Evolutionary conservation across 2,888 invertebrate genomes (phyloP).

Genomic region (Erannis defoliaria): DNA sequence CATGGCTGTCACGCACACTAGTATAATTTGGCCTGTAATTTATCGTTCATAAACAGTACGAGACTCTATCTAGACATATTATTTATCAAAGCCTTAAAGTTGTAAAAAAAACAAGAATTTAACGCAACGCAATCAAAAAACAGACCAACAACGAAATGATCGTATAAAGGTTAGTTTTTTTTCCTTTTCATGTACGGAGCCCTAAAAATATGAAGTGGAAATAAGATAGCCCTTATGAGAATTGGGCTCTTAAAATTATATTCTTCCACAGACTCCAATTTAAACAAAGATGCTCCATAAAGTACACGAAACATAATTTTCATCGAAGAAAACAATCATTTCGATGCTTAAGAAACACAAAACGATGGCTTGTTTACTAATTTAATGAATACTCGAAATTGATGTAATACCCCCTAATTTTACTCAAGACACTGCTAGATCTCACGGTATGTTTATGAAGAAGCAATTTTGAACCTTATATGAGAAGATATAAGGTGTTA

Average conservation of each 20-base stretch:
- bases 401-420: constrained; percentile 47
- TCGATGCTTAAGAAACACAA: constrained; percentile 22
- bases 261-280: constrained; percentile 3
- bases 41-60: no score
- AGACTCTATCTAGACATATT: no score
- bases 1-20: no score
- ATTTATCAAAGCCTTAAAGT: no score
- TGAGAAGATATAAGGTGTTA: background rate
- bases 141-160: no score
- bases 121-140: no score
- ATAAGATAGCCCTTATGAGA: no score
- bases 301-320: constrained; percentile 19
- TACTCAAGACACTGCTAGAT: constrained; percentile 42
- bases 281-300: constrained; percentile 4
- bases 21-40: no score
- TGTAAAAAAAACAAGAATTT: no score
- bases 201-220: no score
- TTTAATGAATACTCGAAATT: constrained; percentile 42
- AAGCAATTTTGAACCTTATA: constrained; percentile 7
- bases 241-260: background rate
- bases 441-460: constrained; percentile 5
- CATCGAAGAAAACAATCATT: constrained; percentile 22
- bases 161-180: no score
- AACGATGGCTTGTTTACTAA: constrained; percentile 25
- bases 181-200: no score